A percentile compares a stretch with the other conserved stretches of the same genome.
These are phyloP conservation scores for Gadus chalcogrammus DNA, from an alignment of 2,113 vertebrate genomes.

Conservation along the genomic window DNA sequence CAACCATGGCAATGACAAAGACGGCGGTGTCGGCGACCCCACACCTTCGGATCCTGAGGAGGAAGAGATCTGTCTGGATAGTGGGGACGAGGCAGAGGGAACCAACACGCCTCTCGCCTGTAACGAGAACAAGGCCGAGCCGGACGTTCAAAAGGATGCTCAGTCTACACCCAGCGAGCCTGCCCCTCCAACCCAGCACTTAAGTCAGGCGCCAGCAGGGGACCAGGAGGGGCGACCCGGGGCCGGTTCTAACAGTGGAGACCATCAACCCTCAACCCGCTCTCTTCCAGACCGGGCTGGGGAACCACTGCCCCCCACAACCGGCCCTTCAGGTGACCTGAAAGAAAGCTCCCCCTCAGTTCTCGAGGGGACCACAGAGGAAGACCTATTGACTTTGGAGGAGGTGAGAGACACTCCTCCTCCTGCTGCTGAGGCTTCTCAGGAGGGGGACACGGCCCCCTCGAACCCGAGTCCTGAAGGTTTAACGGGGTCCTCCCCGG, in stretches of 20 bases:
- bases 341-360: constrained; percentile 41
- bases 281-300: constrained; percentile 27
- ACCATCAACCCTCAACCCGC: constrained; percentile 16
- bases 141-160: constrained; percentile 20
- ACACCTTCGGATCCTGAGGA: constrained; percentile 11
- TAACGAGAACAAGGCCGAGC: constrained; percentile 13
- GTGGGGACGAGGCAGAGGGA: constrained; percentile 33
- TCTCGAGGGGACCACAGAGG: constrained; percentile 42
- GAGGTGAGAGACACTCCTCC: constrained; percentile 18
- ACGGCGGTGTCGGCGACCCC: no score
- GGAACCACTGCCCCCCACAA: constrained; percentile 7
- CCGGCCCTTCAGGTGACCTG: constrained; percentile 21
- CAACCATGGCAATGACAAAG: neutral
- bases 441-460: constrained; percentile 26
- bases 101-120: constrained; percentile 28
- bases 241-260: constrained; percentile 34
- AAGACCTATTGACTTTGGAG: constrained; percentile 40
- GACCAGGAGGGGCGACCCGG: neutral
- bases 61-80: constrained; percentile 18
- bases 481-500: constrained; percentile 26
- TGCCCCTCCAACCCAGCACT: constrained; percentile 4
- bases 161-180: constrained; percentile 11
- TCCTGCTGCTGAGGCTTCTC: neutral
- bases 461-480: constrained; percentile 29
- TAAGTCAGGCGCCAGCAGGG: constrained; percentile 26